phyloP scores from a whole-genome alignment of 2,888 invertebrate genomes.

The Alcis repandata region DNA sequence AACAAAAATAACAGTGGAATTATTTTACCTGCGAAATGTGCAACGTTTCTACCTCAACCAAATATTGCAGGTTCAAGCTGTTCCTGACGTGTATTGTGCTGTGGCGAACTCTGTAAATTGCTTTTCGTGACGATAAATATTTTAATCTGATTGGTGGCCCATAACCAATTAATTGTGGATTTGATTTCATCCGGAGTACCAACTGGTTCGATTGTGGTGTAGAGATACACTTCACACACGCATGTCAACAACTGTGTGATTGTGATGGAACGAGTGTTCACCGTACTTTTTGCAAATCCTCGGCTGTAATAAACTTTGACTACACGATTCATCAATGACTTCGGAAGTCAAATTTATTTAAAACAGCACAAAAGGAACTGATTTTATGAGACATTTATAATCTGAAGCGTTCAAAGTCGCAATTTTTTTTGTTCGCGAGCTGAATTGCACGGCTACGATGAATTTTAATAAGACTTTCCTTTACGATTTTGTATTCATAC shows the following conservation, averaged over 20 bases:
- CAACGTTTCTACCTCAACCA: conserved; percentile 70
- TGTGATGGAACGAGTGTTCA: not conserved
- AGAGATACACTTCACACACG: not conserved
- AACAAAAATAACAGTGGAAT: conserved; percentile 61
- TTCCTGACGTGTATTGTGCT: conserved; percentile 79
- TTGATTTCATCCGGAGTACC: conserved; percentile 66
- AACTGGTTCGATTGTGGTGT: conserved; percentile 37
- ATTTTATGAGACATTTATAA: conserved; percentile 50
- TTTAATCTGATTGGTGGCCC: conserved; percentile 83
- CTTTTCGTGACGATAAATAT: conserved; percentile 84
- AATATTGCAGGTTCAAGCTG: conserved; percentile 80
- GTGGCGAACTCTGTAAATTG: conserved; percentile 82
- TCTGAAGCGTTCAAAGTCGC: conserved; percentile 53
- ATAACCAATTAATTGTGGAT: conserved; percentile 82
- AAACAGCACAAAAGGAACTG: conserved; percentile 30
- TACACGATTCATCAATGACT: conserved; percentile 1
- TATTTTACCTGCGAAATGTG: conserved; percentile 69
- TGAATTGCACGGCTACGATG: conserved; percentile 64
- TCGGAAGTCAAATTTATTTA: conserved; percentile 17
- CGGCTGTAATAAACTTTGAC: not conserved
- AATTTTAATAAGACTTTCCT: conserved; percentile 69
- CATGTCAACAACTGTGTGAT: not conserved
- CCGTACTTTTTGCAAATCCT: not conserved
- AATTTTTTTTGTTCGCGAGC: conserved; percentile 59
- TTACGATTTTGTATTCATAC: conserved; percentile 69